A percentile compares a stretch with the other conserved stretches of the same genome.
These are phyloP conservation scores for Drosophila trapezifrons DNA, from an alignment of 1,140 invertebrate species.

Conservation along the genomic window DNA sequence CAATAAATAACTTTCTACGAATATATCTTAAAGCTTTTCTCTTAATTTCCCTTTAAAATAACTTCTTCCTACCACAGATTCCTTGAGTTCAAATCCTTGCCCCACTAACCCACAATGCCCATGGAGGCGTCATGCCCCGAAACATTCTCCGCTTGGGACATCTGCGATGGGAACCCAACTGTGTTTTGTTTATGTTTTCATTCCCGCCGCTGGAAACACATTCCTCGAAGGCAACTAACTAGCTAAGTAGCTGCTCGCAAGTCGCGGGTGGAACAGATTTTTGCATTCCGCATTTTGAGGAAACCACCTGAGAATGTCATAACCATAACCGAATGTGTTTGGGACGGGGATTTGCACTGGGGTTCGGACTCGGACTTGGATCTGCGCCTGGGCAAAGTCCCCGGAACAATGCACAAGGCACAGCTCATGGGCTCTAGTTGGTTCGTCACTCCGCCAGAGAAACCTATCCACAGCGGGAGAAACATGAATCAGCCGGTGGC, in stretches of 20 bases:
- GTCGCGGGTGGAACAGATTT: slow-evolving; percentile 65
- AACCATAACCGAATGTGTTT: slow-evolving; percentile 23
- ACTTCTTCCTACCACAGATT: no score
- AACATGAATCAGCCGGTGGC: slow-evolving; percentile 69
- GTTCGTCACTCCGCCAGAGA: slow-evolving; percentile 37
- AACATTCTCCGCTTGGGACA: slow-evolving; percentile 17
- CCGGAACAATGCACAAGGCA: slow-evolving; percentile 42
- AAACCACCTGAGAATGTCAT: slow-evolving; percentile 77
- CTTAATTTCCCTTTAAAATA: no score
- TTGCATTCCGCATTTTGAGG: slow-evolving; percentile 50
- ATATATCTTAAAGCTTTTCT: no score
- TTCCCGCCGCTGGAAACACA: slow-evolving; percentile 31
- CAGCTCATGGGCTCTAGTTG: slow-evolving; percentile 15
- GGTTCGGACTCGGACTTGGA: neutral
- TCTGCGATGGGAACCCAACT: slow-evolving; percentile 50
- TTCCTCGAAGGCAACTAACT: slow-evolving; percentile 31
- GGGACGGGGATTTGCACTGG: neutral
- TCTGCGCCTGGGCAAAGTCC: slow-evolving; percentile 8
- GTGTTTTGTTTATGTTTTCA: slow-evolving; percentile 55
- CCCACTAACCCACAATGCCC: neutral
- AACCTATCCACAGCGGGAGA: slow-evolving; percentile 42
- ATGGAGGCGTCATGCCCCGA: neutral
- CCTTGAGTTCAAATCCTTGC: neutral
- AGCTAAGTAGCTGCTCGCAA: slow-evolving; percentile 21
- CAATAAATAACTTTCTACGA: no score